These are phyloP conservation scores for Macropodus opercularis DNA, from an alignment of 2,797 vertebrate species.

Conservation along the genomic window DNA sequence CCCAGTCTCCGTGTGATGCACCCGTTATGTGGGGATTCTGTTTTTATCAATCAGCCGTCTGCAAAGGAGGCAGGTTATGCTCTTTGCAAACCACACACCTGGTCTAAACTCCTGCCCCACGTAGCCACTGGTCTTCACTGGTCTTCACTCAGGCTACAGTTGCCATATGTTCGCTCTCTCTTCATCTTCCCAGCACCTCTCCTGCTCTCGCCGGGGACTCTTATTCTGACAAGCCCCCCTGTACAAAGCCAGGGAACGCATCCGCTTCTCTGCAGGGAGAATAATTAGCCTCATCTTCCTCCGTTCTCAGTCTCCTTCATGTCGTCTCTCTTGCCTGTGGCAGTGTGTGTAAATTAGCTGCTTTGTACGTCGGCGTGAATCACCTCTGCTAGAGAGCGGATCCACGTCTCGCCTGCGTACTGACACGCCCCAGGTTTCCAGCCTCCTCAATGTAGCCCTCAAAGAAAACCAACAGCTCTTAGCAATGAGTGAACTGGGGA, in stretches of 20 bases:
- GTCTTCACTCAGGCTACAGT: slow-evolving; percentile 17
- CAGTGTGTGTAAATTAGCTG: slow-evolving; percentile 51
- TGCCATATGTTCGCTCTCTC: not conserved
- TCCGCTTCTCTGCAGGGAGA: slow-evolving; percentile 32
- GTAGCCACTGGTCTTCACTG: not conserved
- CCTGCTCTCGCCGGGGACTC: slow-evolving; percentile 39
- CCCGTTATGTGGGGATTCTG: too few species aligned
- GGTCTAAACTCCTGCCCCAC: too few species aligned
- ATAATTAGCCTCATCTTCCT: slow-evolving; percentile 65
- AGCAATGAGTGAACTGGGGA: slow-evolving; percentile 7
- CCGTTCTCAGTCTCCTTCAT: slow-evolving; percentile 14
- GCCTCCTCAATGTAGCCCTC: slow-evolving; percentile 47
- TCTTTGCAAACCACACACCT: too few species aligned
- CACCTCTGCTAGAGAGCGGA: slow-evolving; percentile 27
- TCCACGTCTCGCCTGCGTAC: slow-evolving; percentile 22
- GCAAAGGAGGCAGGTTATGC: too few species aligned
- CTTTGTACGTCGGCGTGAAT: slow-evolving; percentile 11
- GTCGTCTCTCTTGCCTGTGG: slow-evolving; percentile 46
- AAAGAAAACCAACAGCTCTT: slow-evolving; percentile 36
- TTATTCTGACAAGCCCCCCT: slow-evolving; percentile 35
- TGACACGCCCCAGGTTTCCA: slow-evolving; percentile 23
- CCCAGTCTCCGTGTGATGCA: slow-evolving; percentile 1
- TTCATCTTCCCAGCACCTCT: slow-evolving; percentile 15
- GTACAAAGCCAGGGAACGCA: slow-evolving; percentile 20
- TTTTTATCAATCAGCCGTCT: too few species aligned